Evolutionary conservation across 2,888 invertebrate genomes (phyloP).

Genomic region (Hirtodrosophila alboralis): DNA sequence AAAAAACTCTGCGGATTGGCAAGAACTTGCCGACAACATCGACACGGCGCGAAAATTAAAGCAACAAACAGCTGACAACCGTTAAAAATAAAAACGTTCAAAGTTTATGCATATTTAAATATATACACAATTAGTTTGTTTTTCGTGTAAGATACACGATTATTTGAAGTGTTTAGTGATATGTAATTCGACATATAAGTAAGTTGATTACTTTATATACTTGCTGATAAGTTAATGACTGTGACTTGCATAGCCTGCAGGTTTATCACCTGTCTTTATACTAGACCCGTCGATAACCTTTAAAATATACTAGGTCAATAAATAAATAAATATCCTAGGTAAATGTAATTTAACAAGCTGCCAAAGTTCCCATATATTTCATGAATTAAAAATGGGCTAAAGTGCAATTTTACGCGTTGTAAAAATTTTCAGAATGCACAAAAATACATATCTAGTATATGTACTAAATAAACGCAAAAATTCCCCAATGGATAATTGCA

Average conservation of each 20-base stretch:
- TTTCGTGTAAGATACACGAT: background rate
- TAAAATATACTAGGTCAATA: slow-evolving; percentile 39
- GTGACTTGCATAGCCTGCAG: background rate
- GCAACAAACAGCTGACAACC: slow-evolving; percentile 31
- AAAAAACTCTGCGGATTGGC: background rate
- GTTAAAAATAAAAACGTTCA: slow-evolving; percentile 4
- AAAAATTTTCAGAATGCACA: no score
- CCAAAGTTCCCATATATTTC: slow-evolving; percentile 42
- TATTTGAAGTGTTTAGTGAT: slow-evolving; percentile 5
- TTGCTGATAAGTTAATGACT: slow-evolving; percentile 31
- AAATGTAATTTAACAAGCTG: slow-evolving; percentile 23
- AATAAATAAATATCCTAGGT: no score
- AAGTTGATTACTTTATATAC: background rate
- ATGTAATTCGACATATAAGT: background rate
- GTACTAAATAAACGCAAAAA: background rate
- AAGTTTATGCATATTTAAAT: no score
- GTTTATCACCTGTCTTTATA: slow-evolving; percentile 22
- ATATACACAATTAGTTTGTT: no score
- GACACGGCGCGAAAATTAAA: slow-evolving; percentile 17
- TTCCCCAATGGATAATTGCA: slow-evolving; percentile 5
- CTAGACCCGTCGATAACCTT: slow-evolving; percentile 33
- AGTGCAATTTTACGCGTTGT: slow-evolving; percentile 6
- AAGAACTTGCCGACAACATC: slow-evolving; percentile 5
- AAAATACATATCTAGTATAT: no score
- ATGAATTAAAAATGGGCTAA: slow-evolving; percentile 38